Percentiles rank a stretch among this genome's conserved stretches.
phyloP scores from a whole-genome alignment of 2,888 invertebrate species.

The Diaphora mendica region DNA sequence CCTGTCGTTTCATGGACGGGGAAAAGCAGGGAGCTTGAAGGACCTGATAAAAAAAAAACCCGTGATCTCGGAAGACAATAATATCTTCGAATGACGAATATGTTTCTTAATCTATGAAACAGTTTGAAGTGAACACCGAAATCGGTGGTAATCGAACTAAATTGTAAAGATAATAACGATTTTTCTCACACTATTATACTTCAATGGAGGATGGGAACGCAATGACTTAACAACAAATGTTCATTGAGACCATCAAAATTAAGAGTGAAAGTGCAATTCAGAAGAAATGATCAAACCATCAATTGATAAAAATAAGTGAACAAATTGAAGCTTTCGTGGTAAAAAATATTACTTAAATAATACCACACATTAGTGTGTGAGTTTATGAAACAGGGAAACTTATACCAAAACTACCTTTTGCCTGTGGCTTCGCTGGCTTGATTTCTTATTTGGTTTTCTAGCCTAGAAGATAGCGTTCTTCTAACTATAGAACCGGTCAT shows the following conservation, averaged over 20 bases:
- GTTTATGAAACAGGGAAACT: neutral
- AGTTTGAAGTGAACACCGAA: constrained; percentile 35
- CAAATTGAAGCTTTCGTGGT: neutral
- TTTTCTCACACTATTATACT: constrained; percentile 32
- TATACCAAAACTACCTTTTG: too few species aligned
- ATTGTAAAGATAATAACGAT: constrained; percentile 27
- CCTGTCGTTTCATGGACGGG: too few species aligned
- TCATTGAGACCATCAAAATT: constrained; percentile 13
- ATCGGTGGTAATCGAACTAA: constrained; percentile 36
- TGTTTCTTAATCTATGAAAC: constrained; percentile 21
- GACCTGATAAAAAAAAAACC: too few species aligned
- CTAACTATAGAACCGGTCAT: too few species aligned
- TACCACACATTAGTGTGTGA: neutral
- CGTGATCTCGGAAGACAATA: neutral
- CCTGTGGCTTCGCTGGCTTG: too few species aligned
- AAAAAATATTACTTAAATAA: neutral
- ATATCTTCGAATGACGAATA: constrained; percentile 20
- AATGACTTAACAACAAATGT: constrained; percentile 37
- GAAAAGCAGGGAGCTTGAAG: too few species aligned
- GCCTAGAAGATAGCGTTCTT: too few species aligned
- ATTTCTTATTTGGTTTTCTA: too few species aligned
- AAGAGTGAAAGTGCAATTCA: constrained; percentile 5
- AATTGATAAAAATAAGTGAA: constrained; percentile 1
- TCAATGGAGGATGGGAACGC: constrained; percentile 32
- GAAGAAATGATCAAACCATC: neutral